Evolutionary conservation across 2,797 vertebrate genomes (phyloP).

Genomic region (Brachymystax lenok): DNA sequence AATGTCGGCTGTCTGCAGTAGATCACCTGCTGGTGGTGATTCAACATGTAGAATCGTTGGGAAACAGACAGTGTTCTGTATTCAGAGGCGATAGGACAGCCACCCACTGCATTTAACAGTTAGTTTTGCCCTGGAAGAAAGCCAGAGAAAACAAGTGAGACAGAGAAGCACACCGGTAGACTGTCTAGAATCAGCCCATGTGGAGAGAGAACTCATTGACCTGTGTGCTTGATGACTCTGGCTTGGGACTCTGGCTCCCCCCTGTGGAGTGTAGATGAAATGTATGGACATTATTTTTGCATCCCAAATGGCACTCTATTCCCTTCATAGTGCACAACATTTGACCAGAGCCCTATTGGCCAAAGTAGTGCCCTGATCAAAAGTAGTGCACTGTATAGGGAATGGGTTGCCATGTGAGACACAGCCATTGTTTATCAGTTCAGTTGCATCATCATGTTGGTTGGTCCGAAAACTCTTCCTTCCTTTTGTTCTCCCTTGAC

Average conservation of each 20-base stretch:
- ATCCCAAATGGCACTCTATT: neutral
- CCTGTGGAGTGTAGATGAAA: constrained; percentile 55
- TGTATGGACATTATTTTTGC: neutral
- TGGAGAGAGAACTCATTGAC: constrained; percentile 60
- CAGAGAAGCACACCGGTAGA: neutral
- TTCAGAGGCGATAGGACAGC: neutral
- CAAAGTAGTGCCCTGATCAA: no score
- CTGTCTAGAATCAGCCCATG: neutral
- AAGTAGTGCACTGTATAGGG: no score
- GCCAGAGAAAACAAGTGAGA: constrained; percentile 2
- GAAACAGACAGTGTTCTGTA: neutral
- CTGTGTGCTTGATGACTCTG: constrained; percentile 29
- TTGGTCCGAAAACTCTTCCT: neutral
- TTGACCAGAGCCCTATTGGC: no score
- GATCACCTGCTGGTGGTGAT: neutral
- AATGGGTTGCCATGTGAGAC: neutral
- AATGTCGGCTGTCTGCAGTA: neutral
- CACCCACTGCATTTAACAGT: constrained; percentile 5
- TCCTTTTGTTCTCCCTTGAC: neutral
- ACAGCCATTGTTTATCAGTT: neutral
- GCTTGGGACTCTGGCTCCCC: constrained; percentile 66
- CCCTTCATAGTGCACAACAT: neutral
- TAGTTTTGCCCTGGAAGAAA: neutral
- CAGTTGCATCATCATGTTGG: neutral
- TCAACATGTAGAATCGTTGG: neutral